Conservation (phyloP, 92 coral and sea anemone genomes). For the Montipora capitata region DNA sequence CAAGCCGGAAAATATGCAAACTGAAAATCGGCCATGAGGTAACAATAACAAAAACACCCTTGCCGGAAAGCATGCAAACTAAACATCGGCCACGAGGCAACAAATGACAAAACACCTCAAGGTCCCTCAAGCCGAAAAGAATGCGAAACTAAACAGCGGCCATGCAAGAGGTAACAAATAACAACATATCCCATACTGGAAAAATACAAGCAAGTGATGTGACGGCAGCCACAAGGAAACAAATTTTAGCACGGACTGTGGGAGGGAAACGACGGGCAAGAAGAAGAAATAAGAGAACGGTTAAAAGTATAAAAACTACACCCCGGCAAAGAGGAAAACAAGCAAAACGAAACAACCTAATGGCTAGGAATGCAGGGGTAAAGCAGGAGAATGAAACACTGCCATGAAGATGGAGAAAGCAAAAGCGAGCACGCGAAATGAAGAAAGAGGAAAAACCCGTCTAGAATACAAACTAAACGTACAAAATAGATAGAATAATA, state of each 20-base stretch:
- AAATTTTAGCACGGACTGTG: background rate
- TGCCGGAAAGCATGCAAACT: conserved; percentile 6
- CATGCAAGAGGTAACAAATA: background rate
- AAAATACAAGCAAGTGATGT: background rate
- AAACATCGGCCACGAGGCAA: conserved; percentile 16
- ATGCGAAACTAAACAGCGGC: background rate
- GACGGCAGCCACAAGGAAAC: background rate
- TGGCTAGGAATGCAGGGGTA: background rate
- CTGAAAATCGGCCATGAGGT: conserved; percentile 2
- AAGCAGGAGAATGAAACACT: background rate
- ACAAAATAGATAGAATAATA: background rate
- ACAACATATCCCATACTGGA: background rate
- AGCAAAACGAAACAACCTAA: background rate
- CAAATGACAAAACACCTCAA: conserved; percentile 2
- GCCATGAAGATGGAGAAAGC: background rate
- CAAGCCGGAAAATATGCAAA: background rate
- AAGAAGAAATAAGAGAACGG: background rate
- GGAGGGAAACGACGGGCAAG: background rate
- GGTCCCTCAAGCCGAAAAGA: background rate
- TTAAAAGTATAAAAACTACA: background rate
- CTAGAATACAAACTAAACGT: background rate
- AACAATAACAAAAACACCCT: background rate
- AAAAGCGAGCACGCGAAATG: conserved; percentile 8
- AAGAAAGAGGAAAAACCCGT: conserved; percentile 14
- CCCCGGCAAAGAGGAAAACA: background rate